Conservation (phyloP, 1,140 invertebrate genomes). For the Eufriesea mexicana region DNA sequence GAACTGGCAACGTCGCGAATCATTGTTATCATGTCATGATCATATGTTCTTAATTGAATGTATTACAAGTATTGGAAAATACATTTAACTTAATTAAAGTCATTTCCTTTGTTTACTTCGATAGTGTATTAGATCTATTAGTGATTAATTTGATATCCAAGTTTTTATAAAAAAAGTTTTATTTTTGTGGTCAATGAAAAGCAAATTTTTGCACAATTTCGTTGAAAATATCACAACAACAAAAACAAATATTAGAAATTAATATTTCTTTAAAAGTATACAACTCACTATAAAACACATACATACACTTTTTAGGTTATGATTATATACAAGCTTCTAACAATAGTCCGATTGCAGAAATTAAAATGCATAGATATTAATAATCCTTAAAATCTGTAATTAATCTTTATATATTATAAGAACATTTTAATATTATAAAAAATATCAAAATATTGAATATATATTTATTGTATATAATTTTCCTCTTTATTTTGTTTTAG, state of each 20-base stretch:
- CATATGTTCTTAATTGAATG: constrained; percentile 37
- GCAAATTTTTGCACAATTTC: neutral
- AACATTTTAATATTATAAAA: neutral
- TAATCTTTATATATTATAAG: too few relatives aligned
- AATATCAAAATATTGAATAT: neutral
- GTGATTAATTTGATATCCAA: neutral
- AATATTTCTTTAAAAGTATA: neutral
- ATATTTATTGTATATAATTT: neutral
- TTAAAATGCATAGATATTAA: too few relatives aligned
- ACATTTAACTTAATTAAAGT: neutral
- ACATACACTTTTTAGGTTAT: neutral
- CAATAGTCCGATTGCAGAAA: neutral
- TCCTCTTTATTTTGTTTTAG: neutral
- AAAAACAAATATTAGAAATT: neutral
- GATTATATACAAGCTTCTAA: neutral
- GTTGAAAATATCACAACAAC: neutral
- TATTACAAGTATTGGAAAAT: constrained; percentile 10
- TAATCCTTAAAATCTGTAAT: neutral
- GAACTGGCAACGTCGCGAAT: constrained; percentile 34
- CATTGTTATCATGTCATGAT: constrained; percentile 16
- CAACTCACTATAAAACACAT: neutral
- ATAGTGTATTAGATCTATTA: too few relatives aligned
- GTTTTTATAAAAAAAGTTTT: neutral
- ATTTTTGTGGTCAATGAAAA: neutral
- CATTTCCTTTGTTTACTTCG: neutral